Percentiles rank a stretch among this genome's conserved stretches.
phyloP scores from a whole-genome alignment of 2,888 invertebrate genomes.

The Opisthograptis luteolata region DNA sequence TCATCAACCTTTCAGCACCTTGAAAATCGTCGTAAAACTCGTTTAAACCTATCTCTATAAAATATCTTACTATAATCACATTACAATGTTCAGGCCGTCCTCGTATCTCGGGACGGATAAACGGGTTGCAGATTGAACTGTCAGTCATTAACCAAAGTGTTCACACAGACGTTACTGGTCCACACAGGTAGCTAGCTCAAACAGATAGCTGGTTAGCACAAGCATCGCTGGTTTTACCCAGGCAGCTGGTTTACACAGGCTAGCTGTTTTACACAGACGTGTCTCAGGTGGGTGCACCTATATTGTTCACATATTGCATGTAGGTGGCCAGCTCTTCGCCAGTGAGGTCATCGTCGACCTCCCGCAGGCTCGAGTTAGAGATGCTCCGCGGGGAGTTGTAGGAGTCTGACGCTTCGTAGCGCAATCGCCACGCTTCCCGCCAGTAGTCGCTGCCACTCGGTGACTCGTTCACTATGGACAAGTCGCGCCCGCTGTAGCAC shows the following conservation, averaged over 20 bases:
- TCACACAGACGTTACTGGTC: not conserved
- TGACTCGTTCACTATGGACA: conserved; percentile 68
- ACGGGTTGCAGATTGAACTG: conserved; percentile 30
- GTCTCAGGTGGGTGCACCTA: conserved; percentile 74
- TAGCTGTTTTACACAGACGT: conserved; percentile 55
- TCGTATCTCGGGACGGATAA: conserved; percentile 37
- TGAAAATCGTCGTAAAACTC: not conserved
- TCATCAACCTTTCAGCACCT: conserved; percentile 8
- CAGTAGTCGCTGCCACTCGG: conserved; percentile 68
- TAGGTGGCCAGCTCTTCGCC: conserved; percentile 88
- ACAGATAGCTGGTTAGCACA: not conserved
- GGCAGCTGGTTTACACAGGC: conserved; percentile 21
- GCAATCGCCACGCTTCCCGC: conserved; percentile 60
- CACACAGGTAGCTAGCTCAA: not conserved
- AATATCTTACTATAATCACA: conserved; percentile 11
- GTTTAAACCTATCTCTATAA: not conserved
- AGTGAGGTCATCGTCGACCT: conserved; percentile 88
- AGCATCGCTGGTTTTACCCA: conserved; percentile 45
- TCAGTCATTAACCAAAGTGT: conserved; percentile 26
- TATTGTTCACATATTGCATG: conserved; percentile 87
- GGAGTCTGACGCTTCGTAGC: conserved; percentile 68
- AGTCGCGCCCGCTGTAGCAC: conserved; percentile 66
- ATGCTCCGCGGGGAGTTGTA: conserved; percentile 84
- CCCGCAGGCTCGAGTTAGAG: conserved; percentile 90
- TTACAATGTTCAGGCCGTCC: conserved; percentile 28